phyloP scores from a whole-genome alignment of 1,140 invertebrate species.

The Cardiocondyla obscurior region DNA sequence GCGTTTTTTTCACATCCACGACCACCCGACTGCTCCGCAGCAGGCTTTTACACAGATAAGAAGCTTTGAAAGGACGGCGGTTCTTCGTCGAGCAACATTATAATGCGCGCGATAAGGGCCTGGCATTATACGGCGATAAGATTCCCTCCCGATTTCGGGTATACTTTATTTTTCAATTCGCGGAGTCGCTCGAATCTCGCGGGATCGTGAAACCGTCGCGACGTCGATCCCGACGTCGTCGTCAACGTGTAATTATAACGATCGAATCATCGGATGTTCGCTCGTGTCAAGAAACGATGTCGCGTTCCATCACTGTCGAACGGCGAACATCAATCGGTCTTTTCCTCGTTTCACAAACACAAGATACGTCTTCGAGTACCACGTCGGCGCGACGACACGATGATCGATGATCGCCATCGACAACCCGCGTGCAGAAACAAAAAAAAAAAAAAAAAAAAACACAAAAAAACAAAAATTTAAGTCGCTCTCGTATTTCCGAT shows the following conservation, averaged over 20 bases:
- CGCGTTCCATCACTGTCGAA: constrained; percentile 56
- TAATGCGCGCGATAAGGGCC: constrained; percentile 9
- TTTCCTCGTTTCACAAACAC: constrained; percentile 56
- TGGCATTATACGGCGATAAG: constrained; percentile 10
- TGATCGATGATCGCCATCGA: constrained; percentile 49
- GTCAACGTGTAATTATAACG: constrained; percentile 40
- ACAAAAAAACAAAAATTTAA: too few species aligned
- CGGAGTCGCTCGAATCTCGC: neutral
- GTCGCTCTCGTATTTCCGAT: constrained; percentile 41
- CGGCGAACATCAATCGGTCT: constrained; percentile 54
- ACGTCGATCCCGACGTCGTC: neutral
- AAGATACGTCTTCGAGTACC: constrained; percentile 52
- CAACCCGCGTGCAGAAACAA: constrained; percentile 32
- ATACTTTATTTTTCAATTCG: neutral
- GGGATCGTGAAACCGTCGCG: neutral
- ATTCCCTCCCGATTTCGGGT: neutral
- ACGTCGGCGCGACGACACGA: constrained; percentile 48
- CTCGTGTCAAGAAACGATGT: constrained; percentile 54
- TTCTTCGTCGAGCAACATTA: neutral
- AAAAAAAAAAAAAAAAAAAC: constrained; percentile 43
- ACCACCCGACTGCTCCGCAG: neutral
- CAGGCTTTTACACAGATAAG: neutral
- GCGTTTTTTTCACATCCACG: constrained; percentile 13
- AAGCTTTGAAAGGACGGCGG: neutral
- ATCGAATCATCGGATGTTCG: constrained; percentile 37